phyloP scores from a whole-genome alignment of 2,113 vertebrate species.

The Callaeas wilsoni region DNA sequence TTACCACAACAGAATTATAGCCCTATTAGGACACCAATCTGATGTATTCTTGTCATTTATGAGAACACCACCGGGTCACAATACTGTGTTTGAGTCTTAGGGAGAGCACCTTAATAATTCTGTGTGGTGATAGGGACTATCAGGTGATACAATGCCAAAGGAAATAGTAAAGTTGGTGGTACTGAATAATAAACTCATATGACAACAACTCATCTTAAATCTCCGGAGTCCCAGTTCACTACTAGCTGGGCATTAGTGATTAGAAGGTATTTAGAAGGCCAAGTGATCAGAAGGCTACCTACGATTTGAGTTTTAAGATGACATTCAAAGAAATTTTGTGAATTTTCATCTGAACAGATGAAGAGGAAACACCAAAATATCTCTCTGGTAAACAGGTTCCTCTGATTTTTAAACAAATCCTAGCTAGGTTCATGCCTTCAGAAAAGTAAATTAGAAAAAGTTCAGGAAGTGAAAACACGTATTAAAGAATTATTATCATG shows the following conservation, averaged over 20 bases:
- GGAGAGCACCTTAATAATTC: background rate
- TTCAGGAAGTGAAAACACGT: background rate
- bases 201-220: background rate
- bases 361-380: background rate
- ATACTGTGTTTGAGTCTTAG: background rate
- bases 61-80: background rate
- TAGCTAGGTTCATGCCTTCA: background rate
- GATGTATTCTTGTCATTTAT: background rate
- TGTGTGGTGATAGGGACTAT: background rate
- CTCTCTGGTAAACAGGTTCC: background rate
- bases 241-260: background rate
- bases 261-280: background rate
- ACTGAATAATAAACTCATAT: background rate
- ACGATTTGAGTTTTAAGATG: background rate
- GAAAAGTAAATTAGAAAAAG: background rate
- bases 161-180: background rate
- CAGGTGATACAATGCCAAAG: background rate
- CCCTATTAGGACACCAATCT: background rate
- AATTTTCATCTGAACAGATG: background rate
- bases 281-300: too few relatives aligned
- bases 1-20: background rate
- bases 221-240: background rate
- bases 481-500: background rate
- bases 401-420: background rate
- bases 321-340: background rate